phyloP scores from a whole-genome alignment of 2,113 vertebrate genomes.

The Tonatia bakeri region DNA sequence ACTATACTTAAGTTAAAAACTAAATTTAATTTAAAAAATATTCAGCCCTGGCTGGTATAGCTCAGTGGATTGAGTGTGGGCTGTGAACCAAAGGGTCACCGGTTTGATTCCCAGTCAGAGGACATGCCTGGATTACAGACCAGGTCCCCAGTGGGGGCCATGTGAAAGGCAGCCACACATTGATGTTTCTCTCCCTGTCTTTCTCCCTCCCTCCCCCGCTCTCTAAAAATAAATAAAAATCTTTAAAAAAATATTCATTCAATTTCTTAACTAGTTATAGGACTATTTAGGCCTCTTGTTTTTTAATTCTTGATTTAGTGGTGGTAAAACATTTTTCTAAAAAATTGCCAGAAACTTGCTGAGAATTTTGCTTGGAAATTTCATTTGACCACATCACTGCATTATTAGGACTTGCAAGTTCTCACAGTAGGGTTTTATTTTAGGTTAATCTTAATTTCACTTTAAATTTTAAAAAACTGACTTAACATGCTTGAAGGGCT shows the following conservation, averaged over 20 bases:
- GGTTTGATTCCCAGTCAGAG: too few relatives aligned
- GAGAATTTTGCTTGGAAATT: not conserved
- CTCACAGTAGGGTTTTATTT: not conserved
- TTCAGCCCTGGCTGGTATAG: not conserved
- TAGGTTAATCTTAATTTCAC: not conserved
- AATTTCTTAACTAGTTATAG: not conserved
- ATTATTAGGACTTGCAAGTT: not conserved
- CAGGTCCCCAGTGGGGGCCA: too few relatives aligned
- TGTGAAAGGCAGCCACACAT: too few relatives aligned
- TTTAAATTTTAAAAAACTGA: not conserved
- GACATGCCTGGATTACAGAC: too few relatives aligned
- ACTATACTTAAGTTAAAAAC: not conserved
- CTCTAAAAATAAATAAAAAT: not conserved
- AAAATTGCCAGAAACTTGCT: not conserved
- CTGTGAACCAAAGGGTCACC: too few relatives aligned
- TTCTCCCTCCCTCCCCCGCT: too few relatives aligned
- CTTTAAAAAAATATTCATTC: not conserved
- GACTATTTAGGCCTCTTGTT: not conserved
- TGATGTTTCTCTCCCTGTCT: too few relatives aligned
- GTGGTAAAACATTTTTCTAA: conserved; percentile 35
- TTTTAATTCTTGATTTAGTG: not conserved
- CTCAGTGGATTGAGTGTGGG: too few relatives aligned
- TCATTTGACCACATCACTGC: not conserved
- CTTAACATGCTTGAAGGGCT: not conserved
- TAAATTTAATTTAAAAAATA: not conserved